Evolutionary conservation across 1,140 invertebrate genomes (phyloP), one percentile per base, ranked within the genome.

Genomic region (Drosophila dunni): DNA sequence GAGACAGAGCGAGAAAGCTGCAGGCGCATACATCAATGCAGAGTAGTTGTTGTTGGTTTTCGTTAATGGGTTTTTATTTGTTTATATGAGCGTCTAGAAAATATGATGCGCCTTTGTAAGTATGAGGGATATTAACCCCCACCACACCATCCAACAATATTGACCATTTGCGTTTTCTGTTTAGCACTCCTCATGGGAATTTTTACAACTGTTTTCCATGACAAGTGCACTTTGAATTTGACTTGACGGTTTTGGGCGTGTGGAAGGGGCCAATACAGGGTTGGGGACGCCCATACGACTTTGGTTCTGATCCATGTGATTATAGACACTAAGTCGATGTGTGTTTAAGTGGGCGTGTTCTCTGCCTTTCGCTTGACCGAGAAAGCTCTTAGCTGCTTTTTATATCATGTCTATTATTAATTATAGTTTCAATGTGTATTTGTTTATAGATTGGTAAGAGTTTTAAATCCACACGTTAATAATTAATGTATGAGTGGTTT

Each of bases 41-140:
- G 57, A 57, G 63, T 60, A 69, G 34, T 51, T 80, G 78, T 82
- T 84, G 81, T 84, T 84, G 81, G 81, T 58, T 85, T 68, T 81
- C 57, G 81, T 88, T 88, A 88, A 88, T 88, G 83, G 83, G 80
- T 88, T 88, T 88, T 89, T 88, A 88, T 88, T 88, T 88, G 83
- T 88, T 88, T 89, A 79, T 86, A 78, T 74, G 71, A 75, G 63
- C 62, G 62, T 62, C 65, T 60, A 65, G 62, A 66, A 66, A 71
- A 70, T 66, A 72, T 68, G 72, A 78, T 77, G 63, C 76, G 67
- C 36, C 62, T 71, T 48, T 44, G 67, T 71, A 80, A 89, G 77
- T 71, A 80, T 88, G 77, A 71, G 78, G 69, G 82, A 81, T 54
- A 20, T 20, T 15, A 10, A 6, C 1, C 60, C 29, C 67, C 74